Conservation (phyloP, 2,797 vertebrate species). For the Phataginus tricuspis region DNA sequence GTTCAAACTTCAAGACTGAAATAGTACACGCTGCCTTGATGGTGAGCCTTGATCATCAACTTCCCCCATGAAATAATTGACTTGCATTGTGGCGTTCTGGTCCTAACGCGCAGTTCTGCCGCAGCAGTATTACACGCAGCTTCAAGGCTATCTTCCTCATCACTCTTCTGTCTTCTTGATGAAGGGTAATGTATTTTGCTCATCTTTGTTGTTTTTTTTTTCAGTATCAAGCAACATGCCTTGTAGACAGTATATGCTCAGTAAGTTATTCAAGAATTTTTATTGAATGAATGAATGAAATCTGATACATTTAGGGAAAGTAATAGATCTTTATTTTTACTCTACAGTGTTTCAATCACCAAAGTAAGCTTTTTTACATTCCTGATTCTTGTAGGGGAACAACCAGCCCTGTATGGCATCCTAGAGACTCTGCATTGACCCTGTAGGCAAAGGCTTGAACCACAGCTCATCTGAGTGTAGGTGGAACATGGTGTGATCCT, state of each 20-base stretch:
- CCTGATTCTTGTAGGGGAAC: background rate
- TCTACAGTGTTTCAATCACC: background rate
- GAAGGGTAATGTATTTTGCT: background rate
- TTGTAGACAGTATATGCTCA: background rate
- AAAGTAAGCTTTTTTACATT: background rate
- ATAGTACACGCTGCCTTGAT: background rate
- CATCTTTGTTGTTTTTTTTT: background rate
- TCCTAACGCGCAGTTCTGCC: background rate
- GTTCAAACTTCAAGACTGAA: background rate
- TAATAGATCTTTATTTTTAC: background rate
- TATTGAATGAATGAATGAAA: background rate
- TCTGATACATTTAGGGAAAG: background rate
- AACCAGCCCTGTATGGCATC: background rate
- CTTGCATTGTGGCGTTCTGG: background rate
- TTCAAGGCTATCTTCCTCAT: background rate
- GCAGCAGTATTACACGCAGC: background rate
- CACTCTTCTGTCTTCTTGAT: background rate
- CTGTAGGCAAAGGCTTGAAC: background rate
- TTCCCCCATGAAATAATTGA: background rate
- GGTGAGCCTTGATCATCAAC: too few species aligned
- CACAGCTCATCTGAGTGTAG: background rate
- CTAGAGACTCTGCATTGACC: background rate
- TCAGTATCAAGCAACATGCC: background rate
- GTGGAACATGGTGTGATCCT: background rate
- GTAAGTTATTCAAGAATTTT: background rate